Evolutionary conservation across 2,113 vertebrate genomes (phyloP), one percentile per base, ranked within the genome.

Genomic region (Neomonachus schauinslandi): DNA sequence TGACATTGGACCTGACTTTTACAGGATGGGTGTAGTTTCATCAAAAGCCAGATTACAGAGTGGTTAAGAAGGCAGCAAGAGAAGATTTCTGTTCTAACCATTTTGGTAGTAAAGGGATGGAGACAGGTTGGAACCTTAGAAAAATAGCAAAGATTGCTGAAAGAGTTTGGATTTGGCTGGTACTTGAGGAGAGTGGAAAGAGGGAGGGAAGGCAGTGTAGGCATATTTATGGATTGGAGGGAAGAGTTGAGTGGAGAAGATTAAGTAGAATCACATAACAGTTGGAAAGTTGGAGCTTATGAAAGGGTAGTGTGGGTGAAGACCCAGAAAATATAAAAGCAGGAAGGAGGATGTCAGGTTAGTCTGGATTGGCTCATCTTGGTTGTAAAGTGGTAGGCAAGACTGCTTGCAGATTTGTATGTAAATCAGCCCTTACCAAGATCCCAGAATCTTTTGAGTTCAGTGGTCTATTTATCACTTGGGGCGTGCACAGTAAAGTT

Each of bases 71-170:
- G 42, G 39, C 51, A 85, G 77, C 33, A 85, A 63, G 69, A 63
- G 65, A 84, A 57, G 71, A 24, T 55, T 80, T 12, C 39, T 83
- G 2, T 83, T 46, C 71, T 21, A 67, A 7, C 7, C 14, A 83
- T 61, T 94, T 72, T 95, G 77, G 16, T 57, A 42, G 79, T 76
- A 42, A 79, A 92, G 26, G 51, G 18, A 59, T 31, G 2, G 67
- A 96, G 55, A 69, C 42, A 49, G 86, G 4, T 53, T 71, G 51
- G 33, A 76, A 82, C 33, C 28, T 97, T 95, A 63, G 87, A 90
- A 92, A 67, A 90, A 16, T n/a, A 63, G 59, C 67, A 65, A 77
- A 74, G 72, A 72, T 57, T 80, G n/a, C 55, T 96, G 83, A 86
- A 74, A 92, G 49, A 93, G 65, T 77, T 95, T 74, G 11, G 88